A percentile compares a stretch with the other conserved stretches of the same genome.
phyloP scores from a whole-genome alignment of 2,888 invertebrate genomes.

The Philereme transversata region DNA sequence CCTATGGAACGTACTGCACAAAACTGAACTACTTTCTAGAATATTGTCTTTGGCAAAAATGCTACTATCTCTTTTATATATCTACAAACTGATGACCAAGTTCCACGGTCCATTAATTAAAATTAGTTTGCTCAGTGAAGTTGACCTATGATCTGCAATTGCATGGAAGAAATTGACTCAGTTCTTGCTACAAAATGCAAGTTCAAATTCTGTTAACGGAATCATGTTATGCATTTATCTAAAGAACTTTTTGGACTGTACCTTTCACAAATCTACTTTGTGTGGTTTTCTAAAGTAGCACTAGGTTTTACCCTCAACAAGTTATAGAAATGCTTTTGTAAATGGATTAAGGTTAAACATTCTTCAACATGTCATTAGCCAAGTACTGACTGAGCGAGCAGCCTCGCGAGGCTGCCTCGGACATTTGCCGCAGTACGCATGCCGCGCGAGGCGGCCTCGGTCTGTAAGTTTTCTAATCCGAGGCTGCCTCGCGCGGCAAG shows the following conservation, averaged over 20 bases:
- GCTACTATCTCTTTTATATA: constrained; percentile 16
- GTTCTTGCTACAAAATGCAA: not conserved
- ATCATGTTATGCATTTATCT: no score
- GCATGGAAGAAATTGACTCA: not conserved
- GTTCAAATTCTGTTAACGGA: no score
- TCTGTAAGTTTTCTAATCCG: no score
- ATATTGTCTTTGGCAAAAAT: constrained; percentile 11
- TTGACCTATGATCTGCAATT: constrained; percentile 10
- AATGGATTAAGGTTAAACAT: constrained; percentile 13
- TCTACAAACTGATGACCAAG: constrained; percentile 8
- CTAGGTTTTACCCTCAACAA: constrained; percentile 1
- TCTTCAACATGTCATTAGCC: constrained; percentile 8
- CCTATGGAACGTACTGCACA: constrained; percentile 46
- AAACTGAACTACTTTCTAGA: constrained; percentile 24
- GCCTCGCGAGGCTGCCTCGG: no score
- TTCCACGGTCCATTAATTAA: constrained; percentile 14
- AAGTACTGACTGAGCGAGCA: no score
- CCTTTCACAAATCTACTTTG: not conserved
- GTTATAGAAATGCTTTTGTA: constrained; percentile 2
- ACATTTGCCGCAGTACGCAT: no score
- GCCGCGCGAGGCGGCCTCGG: no score
- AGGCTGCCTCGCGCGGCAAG: no score
- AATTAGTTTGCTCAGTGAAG: constrained; percentile 7
- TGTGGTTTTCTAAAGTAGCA: not conserved
- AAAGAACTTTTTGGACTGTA: no score